These are phyloP conservation scores for Alauda arvensis DNA, from an alignment of 2,797 vertebrate genomes.

Conservation along the genomic window DNA sequence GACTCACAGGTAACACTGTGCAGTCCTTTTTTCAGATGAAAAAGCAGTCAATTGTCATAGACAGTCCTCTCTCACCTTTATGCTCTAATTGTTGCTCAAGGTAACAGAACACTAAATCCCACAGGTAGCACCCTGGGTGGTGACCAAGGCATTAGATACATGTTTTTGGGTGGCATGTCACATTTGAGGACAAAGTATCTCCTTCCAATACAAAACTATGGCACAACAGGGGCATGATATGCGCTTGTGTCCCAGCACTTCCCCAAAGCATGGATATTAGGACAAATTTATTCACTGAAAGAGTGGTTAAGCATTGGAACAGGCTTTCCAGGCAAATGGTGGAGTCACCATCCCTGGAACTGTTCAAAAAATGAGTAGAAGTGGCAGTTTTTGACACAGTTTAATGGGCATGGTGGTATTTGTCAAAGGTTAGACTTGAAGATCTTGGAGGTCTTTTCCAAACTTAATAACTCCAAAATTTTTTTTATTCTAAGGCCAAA, in stretches of 20 bases:
- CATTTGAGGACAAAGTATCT: background rate
- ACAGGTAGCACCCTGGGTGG: background rate
- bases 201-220: background rate
- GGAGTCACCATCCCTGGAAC: background rate
- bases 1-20: background rate
- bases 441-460: background rate
- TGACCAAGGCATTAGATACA: background rate
- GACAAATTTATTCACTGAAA: background rate
- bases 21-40: slow-evolving; percentile 5
- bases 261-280: background rate
- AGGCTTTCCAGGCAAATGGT: background rate
- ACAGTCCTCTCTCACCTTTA: background rate
- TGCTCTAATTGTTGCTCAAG: background rate
- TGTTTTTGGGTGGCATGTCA: background rate
- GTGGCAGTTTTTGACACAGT: background rate
- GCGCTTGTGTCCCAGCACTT: background rate
- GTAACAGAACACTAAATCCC: background rate
- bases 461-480: background rate
- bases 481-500: background rate
- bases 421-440: background rate
- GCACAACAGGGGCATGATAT: accelerated
- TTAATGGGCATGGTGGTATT: background rate
- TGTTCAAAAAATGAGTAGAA: background rate
- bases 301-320: background rate
- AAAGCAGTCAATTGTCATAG: background rate